phyloP scores from a whole-genome alignment of 64 coral and sea anemone genomes.

The Porites lutea region DNA sequence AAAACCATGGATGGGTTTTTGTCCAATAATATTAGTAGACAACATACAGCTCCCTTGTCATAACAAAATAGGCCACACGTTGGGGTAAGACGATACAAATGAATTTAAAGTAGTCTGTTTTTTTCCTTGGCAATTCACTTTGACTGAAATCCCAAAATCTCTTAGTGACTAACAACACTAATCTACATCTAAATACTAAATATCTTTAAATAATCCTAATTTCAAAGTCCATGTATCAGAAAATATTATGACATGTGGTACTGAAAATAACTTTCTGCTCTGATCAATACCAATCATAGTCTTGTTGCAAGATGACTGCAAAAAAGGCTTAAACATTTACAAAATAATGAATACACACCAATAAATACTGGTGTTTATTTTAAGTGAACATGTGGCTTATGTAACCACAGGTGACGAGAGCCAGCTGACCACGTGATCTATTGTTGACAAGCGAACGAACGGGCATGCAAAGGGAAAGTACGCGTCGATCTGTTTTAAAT shows the following conservation, averaged over 20 bases:
- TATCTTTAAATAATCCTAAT: neutral
- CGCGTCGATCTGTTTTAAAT: neutral
- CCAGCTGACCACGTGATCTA: slow-evolving; percentile 17
- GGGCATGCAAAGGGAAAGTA: neutral
- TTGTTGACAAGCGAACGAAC: slow-evolving; percentile 8
- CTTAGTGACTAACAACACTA: neutral
- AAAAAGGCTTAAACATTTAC: neutral
- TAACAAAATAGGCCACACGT: no score
- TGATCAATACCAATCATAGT: neutral
- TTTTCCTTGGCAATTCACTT: no score
- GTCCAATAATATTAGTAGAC: no score
- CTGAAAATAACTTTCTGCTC: neutral
- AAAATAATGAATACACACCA: neutral
- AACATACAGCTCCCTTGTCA: no score
- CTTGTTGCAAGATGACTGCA: neutral
- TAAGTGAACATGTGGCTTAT: neutral
- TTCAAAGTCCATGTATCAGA: neutral
- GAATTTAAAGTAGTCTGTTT: no score
- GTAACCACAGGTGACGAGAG: neutral
- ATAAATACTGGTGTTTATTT: no score
- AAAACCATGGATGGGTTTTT: no score
- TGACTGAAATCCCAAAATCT: neutral
- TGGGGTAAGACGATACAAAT: no score
- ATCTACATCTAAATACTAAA: neutral
- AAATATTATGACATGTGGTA: neutral